phyloP scores from a whole-genome alignment of 2,797 vertebrate species.

The Propithecus perrieri region DNA sequence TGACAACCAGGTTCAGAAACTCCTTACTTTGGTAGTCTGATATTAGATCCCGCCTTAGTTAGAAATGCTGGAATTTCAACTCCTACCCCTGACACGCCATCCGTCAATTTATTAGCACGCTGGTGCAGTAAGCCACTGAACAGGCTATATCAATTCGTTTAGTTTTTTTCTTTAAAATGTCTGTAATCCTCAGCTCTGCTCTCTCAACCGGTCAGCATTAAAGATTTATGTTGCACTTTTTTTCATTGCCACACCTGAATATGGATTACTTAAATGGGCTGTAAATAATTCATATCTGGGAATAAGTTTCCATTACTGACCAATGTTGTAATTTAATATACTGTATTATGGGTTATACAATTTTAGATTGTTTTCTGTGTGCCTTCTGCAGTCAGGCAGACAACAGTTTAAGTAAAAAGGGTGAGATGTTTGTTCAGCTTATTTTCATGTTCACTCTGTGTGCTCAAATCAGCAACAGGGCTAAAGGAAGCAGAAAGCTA shows the following conservation, averaged over 20 bases:
- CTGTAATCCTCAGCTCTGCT: constrained; percentile 91
- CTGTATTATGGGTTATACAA: constrained; percentile 93
- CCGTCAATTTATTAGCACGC: constrained; percentile 90
- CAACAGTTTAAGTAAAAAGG: constrained; percentile 89
- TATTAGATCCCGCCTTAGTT: constrained; percentile 84
- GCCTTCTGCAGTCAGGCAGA: constrained; percentile 85
- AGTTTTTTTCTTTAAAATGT: constrained; percentile 85
- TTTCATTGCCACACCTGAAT: constrained; percentile 97
- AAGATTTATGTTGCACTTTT: constrained; percentile 95
- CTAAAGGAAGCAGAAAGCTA: constrained; percentile 81
- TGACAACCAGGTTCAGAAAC: constrained; percentile 84
- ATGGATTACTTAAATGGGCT: constrained; percentile 98
- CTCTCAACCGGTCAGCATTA: constrained; percentile 93
- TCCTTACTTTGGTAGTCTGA: constrained; percentile 84
- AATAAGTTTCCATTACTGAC: constrained; percentile 98
- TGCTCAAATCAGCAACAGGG: constrained; percentile 76
- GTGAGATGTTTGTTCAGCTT: constrained; percentile 86
- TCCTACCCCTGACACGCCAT: constrained; percentile 87
- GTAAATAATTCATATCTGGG: constrained; percentile 99
- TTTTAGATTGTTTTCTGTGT: constrained; percentile 89
- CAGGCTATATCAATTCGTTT: constrained; percentile 86
- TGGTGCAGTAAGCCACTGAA: constrained; percentile 87
- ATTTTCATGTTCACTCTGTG: constrained; percentile 83
- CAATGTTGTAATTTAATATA: constrained; percentile 97
- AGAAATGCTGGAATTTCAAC: constrained; percentile 86